Conservation (phyloP, 2,113 vertebrate species). For the Anser brachyrhynchus region DNA sequence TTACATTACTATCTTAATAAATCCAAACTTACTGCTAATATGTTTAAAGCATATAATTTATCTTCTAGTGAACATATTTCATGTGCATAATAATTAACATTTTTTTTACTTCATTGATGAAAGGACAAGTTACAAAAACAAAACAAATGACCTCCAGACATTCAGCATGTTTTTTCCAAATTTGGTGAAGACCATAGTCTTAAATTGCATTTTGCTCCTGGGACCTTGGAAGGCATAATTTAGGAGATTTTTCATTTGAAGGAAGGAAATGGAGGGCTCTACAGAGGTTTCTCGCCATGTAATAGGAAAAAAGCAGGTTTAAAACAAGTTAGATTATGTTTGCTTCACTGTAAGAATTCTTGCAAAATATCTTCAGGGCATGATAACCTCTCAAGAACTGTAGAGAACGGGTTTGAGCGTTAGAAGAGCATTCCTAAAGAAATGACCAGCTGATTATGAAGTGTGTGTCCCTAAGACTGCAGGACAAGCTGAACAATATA, state of each 20-base stretch:
- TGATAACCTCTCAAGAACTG: conserved; percentile 15
- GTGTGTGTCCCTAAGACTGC: background rate
- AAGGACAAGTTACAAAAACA: conserved; percentile 38
- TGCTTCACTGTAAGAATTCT: conserved; percentile 28
- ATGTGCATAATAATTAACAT: background rate
- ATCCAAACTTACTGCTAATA: conserved; percentile 28
- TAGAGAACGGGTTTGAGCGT: background rate
- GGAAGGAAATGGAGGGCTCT: background rate
- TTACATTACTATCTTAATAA: background rate
- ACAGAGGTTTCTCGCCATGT: conserved; percentile 8
- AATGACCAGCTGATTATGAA: background rate
- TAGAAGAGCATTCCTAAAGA: background rate
- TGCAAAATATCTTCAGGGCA: background rate
- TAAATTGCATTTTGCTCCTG: conserved; percentile 60
- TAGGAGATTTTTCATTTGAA: conserved; percentile 65
- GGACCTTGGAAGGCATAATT: conserved; percentile 61
- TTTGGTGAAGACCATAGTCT: conserved; percentile 58
- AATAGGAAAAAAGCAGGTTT: conserved; percentile 52
- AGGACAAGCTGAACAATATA: background rate
- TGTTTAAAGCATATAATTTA: conserved; percentile 37
- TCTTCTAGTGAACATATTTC: conserved; percentile 24
- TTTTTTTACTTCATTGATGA: background rate
- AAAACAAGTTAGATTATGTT: conserved; percentile 58
- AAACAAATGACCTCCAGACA: conserved; percentile 62
- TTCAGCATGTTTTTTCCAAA: conserved; percentile 55